A percentile compares a stretch with the other conserved stretches of the same genome.
Evolutionary conservation across 1,140 invertebrate genomes (phyloP).

Genomic region (Zaprionus vittiger): DNA sequence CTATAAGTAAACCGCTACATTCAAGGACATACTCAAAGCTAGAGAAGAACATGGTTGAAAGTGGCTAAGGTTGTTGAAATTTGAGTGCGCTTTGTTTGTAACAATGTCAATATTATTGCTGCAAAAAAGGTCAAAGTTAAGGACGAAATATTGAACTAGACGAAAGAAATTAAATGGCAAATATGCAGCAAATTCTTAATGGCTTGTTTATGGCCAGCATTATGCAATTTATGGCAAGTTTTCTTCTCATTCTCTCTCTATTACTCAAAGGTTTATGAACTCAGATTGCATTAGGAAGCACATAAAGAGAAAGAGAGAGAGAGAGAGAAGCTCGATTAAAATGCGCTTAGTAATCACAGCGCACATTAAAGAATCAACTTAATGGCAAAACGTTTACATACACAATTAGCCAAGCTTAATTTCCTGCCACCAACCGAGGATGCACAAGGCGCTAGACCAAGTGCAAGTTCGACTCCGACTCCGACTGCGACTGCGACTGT

Average conservation of each 20-base stretch:
- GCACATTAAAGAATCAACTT: conserved; percentile 64
- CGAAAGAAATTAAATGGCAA: not conserved
- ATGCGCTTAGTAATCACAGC: conserved; percentile 53
- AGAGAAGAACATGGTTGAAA: not conserved
- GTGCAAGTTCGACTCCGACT: not conserved
- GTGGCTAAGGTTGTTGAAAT: conserved; percentile 4
- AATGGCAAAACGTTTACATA: conserved; percentile 74
- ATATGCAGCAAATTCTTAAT: not conserved
- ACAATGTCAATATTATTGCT: conserved; percentile 8
- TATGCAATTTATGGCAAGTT: not conserved
- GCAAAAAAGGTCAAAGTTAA: conserved; percentile 11
- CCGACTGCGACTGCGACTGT: not conserved
- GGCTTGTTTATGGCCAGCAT: not conserved
- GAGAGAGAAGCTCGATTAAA: conserved; percentile 34
- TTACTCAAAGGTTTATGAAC: not conserved
- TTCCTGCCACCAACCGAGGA: conserved; percentile 57
- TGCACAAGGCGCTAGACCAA: conserved; percentile 1
- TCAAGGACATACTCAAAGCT: conserved; percentile 15
- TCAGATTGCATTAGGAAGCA: conserved; percentile 18
- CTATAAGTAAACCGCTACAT: conserved; percentile 22
- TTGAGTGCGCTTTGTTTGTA: conserved; percentile 2
- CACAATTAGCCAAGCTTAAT: conserved; percentile 73
- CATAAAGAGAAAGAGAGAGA: not conserved
- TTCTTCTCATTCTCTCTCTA: not conserved
- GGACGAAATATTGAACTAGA: not conserved